phyloP scores from a whole-genome alignment of 2,888 invertebrate species.

The Oligia latruncula region DNA sequence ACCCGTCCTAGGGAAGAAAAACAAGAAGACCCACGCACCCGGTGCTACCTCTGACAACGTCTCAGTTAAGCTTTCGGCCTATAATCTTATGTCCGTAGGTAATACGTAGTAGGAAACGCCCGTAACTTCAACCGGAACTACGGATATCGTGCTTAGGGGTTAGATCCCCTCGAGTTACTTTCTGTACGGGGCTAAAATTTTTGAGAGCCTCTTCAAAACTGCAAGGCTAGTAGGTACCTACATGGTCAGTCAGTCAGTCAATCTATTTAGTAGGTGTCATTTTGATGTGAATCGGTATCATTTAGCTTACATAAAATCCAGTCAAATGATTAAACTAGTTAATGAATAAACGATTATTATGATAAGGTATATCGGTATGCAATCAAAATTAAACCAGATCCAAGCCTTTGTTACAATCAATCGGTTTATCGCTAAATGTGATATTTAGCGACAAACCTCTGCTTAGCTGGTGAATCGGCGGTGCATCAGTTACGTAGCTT shows the following conservation, averaged over 20 bases:
- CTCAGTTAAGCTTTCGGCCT: too few relatives aligned
- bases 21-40: too few relatives aligned
- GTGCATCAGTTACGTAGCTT: too few relatives aligned
- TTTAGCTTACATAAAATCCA: constrained; percentile 11
- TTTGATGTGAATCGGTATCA: constrained; percentile 8
- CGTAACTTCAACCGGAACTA: too few relatives aligned
- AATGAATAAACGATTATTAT: constrained; percentile 24
- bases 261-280: not conserved
- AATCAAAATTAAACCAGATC: not conserved
- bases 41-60: too few relatives aligned
- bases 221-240: not conserved
- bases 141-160: too few relatives aligned
- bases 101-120: too few relatives aligned
- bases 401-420: not conserved
- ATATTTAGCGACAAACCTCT: not conserved
- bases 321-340: constrained; percentile 11
- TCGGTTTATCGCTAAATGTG: not conserved
- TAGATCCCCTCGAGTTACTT: too few relatives aligned
- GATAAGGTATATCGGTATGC: not conserved
- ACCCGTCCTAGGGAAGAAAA: not conserved
- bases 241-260: not conserved
- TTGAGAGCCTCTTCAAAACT: not conserved
- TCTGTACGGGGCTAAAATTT: not conserved
- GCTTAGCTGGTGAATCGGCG: too few relatives aligned
- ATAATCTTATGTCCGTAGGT: too few relatives aligned